A percentile compares a stretch with the other conserved stretches of the same genome.
phyloP scores from a whole-genome alignment of 2,797 vertebrate species.

The Labroides dimidiatus region DNA sequence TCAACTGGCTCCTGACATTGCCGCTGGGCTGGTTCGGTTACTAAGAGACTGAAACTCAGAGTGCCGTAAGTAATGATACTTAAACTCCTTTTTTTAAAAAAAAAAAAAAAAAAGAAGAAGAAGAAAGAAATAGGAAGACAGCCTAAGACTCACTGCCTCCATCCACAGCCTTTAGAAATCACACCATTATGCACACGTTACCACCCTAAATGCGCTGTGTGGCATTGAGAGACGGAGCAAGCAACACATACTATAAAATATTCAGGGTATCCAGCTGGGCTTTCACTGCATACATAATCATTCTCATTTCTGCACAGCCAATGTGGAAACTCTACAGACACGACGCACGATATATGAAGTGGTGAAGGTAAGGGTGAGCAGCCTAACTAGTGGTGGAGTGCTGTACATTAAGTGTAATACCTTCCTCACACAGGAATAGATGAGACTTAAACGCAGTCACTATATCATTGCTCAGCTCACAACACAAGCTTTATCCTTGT shows the following conservation, averaged over 20 bases:
- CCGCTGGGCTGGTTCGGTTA: constrained; percentile 26
- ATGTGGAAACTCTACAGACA: constrained; percentile 72
- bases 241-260: constrained; percentile 85
- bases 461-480: constrained; percentile 84
- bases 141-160: constrained; percentile 52
- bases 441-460: constrained; percentile 82
- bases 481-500: constrained; percentile 83
- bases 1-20: constrained; percentile 25
- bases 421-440: constrained; percentile 82
- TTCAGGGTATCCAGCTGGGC: constrained; percentile 85
- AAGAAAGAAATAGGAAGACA: constrained; percentile 39
- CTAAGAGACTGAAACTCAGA: constrained; percentile 38
- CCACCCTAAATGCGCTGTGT: constrained; percentile 71
- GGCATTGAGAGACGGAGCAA: constrained; percentile 76
- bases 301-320: constrained; percentile 80
- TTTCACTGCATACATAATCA: constrained; percentile 86
- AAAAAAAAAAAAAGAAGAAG: too few species aligned
- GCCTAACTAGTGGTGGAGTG: constrained; percentile 65
- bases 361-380: constrained; percentile 73
- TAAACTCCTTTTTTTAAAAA: constrained; percentile 38
- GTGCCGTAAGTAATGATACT: constrained; percentile 37
- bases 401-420: constrained; percentile 84
- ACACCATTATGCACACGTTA: constrained; percentile 72
- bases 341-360: constrained; percentile 70
- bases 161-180: constrained; percentile 64